Percentiles rank a stretch among this genome's conserved stretches.
Evolutionary conservation across 2,113 vertebrate species (phyloP).

Genomic region (Sceloporus undulatus): DNA sequence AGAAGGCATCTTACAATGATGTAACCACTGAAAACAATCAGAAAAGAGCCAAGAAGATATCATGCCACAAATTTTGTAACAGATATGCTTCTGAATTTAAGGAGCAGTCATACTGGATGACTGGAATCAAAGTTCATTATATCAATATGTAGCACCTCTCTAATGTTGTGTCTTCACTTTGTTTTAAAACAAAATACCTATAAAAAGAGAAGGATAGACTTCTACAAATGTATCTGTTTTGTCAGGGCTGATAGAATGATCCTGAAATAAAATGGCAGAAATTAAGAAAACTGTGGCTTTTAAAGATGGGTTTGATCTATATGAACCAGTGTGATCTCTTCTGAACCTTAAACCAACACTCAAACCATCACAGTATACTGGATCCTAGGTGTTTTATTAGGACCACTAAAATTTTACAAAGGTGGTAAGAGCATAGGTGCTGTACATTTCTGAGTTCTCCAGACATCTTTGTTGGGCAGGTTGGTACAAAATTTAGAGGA

Average conservation of each 20-base stretch:
- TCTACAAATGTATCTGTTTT: background rate
- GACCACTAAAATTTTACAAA: no score
- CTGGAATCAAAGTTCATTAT: accelerated
- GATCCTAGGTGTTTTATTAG: no score
- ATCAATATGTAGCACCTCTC: background rate
- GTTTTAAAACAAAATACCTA: background rate
- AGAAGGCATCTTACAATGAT: slow-evolving; percentile 7
- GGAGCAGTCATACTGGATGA: accelerated
- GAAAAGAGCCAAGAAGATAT: background rate
- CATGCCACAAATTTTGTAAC: background rate
- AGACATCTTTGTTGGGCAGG: no score
- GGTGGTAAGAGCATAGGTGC: no score
- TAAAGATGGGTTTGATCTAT: background rate
- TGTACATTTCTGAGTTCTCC: no score
- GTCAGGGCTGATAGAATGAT: background rate
- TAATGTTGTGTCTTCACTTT: background rate
- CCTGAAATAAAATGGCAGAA: background rate
- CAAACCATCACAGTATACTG: no score
- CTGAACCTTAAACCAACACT: no score
- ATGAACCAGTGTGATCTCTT: no score
- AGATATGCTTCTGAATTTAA: background rate
- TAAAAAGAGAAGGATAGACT: background rate
- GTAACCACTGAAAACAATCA: slow-evolving; percentile 13
- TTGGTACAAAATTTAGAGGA: no score
- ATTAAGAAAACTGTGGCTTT: background rate